A percentile compares a stretch with the other conserved stretches of the same genome.
Evolutionary conservation across 2,797 vertebrate species (phyloP).

Genomic region (Tenualosa ilisha): DNA sequence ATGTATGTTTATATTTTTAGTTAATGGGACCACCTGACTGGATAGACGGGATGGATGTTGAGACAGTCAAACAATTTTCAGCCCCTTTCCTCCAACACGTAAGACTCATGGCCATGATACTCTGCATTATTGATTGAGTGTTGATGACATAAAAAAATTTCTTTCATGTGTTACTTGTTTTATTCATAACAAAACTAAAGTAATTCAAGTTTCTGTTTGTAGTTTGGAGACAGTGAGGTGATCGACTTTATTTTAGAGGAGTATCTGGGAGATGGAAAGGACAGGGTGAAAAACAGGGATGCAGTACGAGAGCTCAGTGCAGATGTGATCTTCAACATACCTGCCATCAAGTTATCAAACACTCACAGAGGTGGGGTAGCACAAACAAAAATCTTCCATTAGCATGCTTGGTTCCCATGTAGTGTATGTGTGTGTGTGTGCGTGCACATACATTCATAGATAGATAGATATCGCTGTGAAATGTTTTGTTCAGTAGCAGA

Average conservation of each 20-base stretch:
- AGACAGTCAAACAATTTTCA: not conserved
- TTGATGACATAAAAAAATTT: too few species aligned
- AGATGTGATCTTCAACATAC: conserved; percentile 33
- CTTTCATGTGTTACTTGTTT: not conserved
- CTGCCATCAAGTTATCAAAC: conserved; percentile 31
- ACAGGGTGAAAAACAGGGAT: conserved; percentile 64
- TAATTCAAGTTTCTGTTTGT: conserved; percentile 28
- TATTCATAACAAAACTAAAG: not conserved
- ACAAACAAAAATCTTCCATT: too few species aligned
- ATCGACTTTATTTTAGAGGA: conserved; percentile 60
- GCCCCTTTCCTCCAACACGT: not conserved
- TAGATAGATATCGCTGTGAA: too few species aligned
- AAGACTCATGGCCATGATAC: too few species aligned
- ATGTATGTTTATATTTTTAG: too few species aligned
- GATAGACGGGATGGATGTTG: conserved; percentile 69
- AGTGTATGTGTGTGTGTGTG: too few species aligned
- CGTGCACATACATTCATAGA: too few species aligned
- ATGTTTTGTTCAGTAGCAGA: too few species aligned
- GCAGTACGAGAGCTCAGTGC: conserved; percentile 36
- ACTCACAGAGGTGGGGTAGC: conserved; percentile 35
- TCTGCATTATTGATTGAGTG: not conserved
- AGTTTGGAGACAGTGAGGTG: conserved; percentile 52
- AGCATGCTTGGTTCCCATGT: too few species aligned
- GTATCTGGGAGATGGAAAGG: conserved; percentile 69
- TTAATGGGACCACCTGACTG: too few species aligned